Base-by-base conservation (phyloP, 2,797 vertebrate species). In the Tapirus indicus region DNA sequence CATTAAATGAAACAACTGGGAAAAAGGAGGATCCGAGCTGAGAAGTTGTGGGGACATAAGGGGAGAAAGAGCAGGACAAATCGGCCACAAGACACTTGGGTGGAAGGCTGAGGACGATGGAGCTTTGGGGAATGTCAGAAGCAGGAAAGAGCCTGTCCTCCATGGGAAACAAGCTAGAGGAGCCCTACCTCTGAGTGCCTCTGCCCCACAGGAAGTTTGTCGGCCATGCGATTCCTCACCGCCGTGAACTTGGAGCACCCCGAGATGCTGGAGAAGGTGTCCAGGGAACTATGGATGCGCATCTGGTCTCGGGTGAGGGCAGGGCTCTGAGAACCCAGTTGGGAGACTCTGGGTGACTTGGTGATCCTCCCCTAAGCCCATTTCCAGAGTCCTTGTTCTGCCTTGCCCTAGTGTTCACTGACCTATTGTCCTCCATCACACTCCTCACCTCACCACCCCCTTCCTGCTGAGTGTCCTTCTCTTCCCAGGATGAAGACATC, bases 201-300 rank as follows among this genome's bases (percentile, higher is more conserved):
- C 9, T 88, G 10, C 27, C 68, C 35, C 79, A 23, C 88, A 99
- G 99, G 99, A 78, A 99, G 97, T 38, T 92, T 99, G 91, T 13
- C 96, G 2, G 99, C 99, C 4, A 99, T 99, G 99, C 98, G 99
- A 41, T 99, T 99, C 95, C 96, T 99, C 97, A 98, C 99, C 0
- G 99, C 99, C 0, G 93, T 99, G 56, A 99, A 95, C 95, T 98
- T 98, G 98, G 96, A 91, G 92, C 98, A 97, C 92, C 98, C 97
- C 10, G 95, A 66, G 93, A 96, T 98, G 96, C 44, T 99, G 97
- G 99, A 99, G 98, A 97, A 98, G 49, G 98, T 99, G 88, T 99
- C 99, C n/a, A 98, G 99, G 88, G 99, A 99, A 97, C 99, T 99
- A 64, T 99, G 99, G 99, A 99, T 97, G 94, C 98, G 99, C 0